Evolutionary conservation across 1,140 invertebrate genomes (phyloP).

Genomic region (Papilio aristodemus): DNA sequence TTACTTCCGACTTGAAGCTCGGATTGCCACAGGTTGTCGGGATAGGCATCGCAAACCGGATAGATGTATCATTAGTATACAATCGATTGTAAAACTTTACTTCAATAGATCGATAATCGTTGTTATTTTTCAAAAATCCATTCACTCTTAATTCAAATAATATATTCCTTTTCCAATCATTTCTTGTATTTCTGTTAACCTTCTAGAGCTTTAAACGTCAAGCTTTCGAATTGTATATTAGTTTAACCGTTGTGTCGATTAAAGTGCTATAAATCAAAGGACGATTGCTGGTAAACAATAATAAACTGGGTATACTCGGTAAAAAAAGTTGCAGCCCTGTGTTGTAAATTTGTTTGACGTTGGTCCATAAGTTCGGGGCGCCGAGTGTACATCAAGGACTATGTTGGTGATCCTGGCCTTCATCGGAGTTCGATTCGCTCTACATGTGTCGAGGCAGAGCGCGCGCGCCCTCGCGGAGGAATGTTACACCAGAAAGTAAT

Average conservation of each 20-base stretch:
- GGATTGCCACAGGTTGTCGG: not conserved
- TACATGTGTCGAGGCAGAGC: constrained; percentile 73
- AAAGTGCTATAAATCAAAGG: not conserved
- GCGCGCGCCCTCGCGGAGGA: constrained; percentile 67
- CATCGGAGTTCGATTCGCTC: constrained; percentile 71
- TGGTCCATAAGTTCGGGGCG: not conserved
- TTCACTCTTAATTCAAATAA: too few relatives aligned
- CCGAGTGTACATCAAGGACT: constrained; percentile 46
- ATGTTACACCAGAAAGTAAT: constrained; percentile 76
- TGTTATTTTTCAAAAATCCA: not conserved
- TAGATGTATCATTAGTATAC: not conserved
- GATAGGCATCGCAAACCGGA: not conserved
- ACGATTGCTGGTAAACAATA: not conserved
- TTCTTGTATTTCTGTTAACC: not conserved
- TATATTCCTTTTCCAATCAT: not conserved
- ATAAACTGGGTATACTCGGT: not conserved
- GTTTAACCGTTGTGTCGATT: not conserved
- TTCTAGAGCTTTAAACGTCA: not conserved
- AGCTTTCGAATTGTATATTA: not conserved
- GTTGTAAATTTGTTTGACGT: not conserved
- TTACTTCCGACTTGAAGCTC: constrained; percentile 24
- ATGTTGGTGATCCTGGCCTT: constrained; percentile 75
- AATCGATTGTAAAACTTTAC: not conserved
- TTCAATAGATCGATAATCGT: not conserved
- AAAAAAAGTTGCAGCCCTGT: constrained; percentile 26